phyloP scores from a whole-genome alignment of 2,797 vertebrate genomes.

The Basileuterus tristriatus region DNA sequence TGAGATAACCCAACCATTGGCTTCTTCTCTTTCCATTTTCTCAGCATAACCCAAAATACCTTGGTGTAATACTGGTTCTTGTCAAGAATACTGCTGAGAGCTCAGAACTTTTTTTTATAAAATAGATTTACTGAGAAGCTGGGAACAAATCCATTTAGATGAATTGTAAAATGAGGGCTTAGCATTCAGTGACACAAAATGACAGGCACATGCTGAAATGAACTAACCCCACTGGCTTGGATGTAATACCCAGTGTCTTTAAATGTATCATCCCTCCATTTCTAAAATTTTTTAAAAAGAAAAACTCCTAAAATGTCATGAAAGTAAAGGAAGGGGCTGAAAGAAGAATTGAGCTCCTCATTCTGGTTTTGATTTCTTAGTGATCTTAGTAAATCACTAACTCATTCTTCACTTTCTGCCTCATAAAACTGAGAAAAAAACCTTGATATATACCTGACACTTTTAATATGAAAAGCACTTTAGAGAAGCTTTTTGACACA shows the following conservation, averaged over 20 bases:
- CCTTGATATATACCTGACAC: constrained; percentile 44
- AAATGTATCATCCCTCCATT: constrained; percentile 32
- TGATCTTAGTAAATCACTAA: constrained; percentile 60
- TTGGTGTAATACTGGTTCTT: background rate
- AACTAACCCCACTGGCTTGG: constrained; percentile 47
- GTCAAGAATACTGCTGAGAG: constrained; percentile 12
- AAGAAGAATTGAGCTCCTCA: constrained; percentile 24
- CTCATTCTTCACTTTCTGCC: constrained; percentile 58
- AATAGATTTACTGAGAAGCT: constrained; percentile 16
- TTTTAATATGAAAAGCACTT: constrained; percentile 64
- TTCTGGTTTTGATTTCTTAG: constrained; percentile 49
- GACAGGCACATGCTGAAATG: constrained; percentile 41
- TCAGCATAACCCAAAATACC: background rate
- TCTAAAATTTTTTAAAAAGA: constrained; percentile 31
- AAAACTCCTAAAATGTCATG: constrained; percentile 2
- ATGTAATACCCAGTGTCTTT: constrained; percentile 9
- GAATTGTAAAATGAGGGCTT: constrained; percentile 49
- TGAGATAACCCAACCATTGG: background rate
- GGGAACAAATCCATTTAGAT: constrained; percentile 45
- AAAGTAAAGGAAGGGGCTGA: constrained; percentile 11
- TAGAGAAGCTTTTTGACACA: constrained; percentile 55
- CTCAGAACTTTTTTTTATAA: constrained; percentile 19
- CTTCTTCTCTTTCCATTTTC: background rate
- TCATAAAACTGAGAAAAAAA: constrained; percentile 43
- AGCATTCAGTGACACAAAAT: constrained; percentile 20